Conservation (phyloP, 2,888 invertebrate species). For the Xylota segnis region DNA sequence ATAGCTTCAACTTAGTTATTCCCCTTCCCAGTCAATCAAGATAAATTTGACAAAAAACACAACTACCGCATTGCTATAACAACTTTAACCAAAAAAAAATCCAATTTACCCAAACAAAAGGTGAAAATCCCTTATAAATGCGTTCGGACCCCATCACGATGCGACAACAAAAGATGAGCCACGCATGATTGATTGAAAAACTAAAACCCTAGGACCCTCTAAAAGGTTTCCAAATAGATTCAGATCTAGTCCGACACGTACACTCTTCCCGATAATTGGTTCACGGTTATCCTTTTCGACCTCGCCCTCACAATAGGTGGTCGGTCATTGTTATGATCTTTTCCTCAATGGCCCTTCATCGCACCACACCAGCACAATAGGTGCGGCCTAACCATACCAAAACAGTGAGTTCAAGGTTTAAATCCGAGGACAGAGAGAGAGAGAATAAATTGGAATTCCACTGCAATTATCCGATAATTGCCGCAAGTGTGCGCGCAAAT, state of each 20-base stretch:
- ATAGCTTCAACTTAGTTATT: neutral
- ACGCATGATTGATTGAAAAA: conserved; percentile 71
- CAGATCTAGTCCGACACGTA: conserved; percentile 51
- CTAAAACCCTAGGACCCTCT: conserved; percentile 13
- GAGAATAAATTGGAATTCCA: conserved; percentile 59
- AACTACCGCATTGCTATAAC: conserved; percentile 10
- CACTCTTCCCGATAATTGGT: conserved; percentile 40
- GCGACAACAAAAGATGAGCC: conserved; percentile 58
- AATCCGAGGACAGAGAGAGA: neutral
- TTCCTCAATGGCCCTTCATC: neutral
- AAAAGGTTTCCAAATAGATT: conserved; percentile 49
- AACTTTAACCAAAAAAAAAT: conserved; percentile 32
- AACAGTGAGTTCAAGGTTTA: conserved; percentile 25
- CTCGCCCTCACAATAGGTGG: conserved; percentile 68
- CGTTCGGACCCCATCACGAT: conserved; percentile 40
- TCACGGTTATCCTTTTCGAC: conserved; percentile 69
- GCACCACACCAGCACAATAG: conserved; percentile 16
- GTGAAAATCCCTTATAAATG: conserved; percentile 51
- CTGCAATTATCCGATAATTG: conserved; percentile 66
- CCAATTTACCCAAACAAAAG: conserved; percentile 57
- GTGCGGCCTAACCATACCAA: conserved; percentile 51
- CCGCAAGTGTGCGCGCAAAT: conserved; percentile 34
- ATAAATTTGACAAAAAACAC: conserved; percentile 40
- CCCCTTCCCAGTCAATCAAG: conserved; percentile 48
- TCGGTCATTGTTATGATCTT: conserved; percentile 46